Conservation (phyloP, 2,888 invertebrate genomes). For the Amorpha juglandis region DNA sequence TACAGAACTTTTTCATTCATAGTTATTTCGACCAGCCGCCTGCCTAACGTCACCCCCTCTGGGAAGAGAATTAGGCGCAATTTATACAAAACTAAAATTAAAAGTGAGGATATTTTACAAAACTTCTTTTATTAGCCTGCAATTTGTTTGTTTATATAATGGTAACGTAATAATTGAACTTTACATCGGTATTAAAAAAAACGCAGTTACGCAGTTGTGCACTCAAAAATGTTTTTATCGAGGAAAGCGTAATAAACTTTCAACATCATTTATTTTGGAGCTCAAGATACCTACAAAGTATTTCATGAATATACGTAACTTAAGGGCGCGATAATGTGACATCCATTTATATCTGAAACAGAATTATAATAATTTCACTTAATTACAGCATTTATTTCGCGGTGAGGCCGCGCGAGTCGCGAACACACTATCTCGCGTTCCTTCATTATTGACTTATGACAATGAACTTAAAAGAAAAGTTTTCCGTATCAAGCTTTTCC, state of each 20-base stretch:
- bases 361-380: constrained; percentile 82
- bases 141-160: neutral
- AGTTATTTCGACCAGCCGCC: no score
- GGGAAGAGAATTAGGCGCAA: no score
- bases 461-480: constrained; percentile 69
- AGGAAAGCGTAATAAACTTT: constrained; percentile 41
- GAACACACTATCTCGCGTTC: constrained; percentile 62
- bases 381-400: constrained; percentile 79
- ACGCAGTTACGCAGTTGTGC: neutral
- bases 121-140: neutral
- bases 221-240: constrained; percentile 23
- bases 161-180: constrained; percentile 21
- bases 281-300: constrained; percentile 53
- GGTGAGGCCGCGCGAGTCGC: constrained; percentile 63
- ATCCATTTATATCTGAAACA: constrained; percentile 75
- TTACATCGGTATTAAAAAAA: constrained; percentile 17
- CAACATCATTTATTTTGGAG: constrained; percentile 50
- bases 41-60: no score
- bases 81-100: no score
- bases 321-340: constrained; percentile 73
- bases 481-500: constrained; percentile 67
- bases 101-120: neutral
- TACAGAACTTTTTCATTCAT: no score
- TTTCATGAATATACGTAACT: constrained; percentile 65
- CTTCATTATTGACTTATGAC: constrained; percentile 52